phyloP scores from a whole-genome alignment of 2,797 vertebrate species.

The Phaenicophaeus curvirostris region DNA sequence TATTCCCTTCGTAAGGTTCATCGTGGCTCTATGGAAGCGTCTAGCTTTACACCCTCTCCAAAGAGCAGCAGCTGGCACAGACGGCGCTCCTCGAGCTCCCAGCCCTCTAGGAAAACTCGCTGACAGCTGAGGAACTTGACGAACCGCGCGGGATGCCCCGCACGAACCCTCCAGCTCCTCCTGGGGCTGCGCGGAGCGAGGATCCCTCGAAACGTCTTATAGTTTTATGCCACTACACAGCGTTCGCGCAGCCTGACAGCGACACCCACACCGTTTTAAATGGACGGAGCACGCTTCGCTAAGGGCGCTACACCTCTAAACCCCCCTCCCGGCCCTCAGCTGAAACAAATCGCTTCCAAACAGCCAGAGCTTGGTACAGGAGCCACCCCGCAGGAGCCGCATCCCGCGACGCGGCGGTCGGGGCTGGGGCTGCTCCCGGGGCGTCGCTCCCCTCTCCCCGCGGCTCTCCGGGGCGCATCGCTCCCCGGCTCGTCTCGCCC shows the following conservation, averaged over 20 bases:
- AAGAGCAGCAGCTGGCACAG: no score
- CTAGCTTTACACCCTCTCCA: neutral
- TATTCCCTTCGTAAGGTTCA: neutral
- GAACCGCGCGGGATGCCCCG: neutral
- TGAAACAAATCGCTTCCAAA: neutral
- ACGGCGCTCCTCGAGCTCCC: neutral
- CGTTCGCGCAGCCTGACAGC: neutral
- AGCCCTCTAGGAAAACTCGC: neutral
- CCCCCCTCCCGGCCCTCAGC: neutral
- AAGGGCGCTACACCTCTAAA: neutral
- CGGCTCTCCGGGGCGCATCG: neutral
- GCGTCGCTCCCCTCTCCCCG: no score
- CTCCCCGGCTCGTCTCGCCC: no score
- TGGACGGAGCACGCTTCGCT: accelerated
- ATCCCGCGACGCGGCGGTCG: neutral
- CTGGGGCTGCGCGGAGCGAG: neutral
- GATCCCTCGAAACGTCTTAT: neutral
- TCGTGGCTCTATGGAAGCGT: accelerated
- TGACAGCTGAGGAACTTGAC: neutral
- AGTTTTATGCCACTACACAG: neutral
- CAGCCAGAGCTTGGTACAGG: accelerated
- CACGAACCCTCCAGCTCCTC: neutral
- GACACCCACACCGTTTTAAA: neutral
- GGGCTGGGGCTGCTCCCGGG: neutral
- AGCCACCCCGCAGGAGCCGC: accelerated